Evolutionary conservation across 2,113 vertebrate genomes (phyloP).

Genomic region (Tympanuchus pallidicinctus): DNA sequence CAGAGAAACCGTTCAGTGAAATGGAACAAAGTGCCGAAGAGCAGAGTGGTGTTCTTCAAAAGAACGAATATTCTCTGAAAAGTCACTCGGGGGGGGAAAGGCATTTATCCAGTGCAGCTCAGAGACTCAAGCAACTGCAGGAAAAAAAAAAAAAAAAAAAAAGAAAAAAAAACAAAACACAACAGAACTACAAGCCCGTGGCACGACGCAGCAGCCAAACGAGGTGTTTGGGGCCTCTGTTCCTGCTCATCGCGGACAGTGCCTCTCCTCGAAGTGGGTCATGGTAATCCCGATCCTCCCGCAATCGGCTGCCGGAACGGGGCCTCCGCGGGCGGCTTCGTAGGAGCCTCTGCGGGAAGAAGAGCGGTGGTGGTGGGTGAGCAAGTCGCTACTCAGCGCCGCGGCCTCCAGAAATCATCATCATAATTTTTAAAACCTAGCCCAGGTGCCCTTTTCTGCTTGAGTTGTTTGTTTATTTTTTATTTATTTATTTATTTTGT

Average conservation of each 20-base stretch:
- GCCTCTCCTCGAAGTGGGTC: slow-evolving; percentile 61
- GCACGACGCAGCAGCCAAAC: slow-evolving; percentile 20
- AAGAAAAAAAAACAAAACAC: neutral
- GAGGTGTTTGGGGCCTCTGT: slow-evolving; percentile 45
- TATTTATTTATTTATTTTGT: no score
- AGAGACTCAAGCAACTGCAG: neutral
- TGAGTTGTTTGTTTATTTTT: no score
- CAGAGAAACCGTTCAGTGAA: slow-evolving; percentile 32
- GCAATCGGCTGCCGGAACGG: slow-evolving; percentile 17
- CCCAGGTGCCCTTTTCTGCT: no score
- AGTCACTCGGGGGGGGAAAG: slow-evolving; percentile 9
- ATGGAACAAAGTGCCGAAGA: slow-evolving; percentile 8
- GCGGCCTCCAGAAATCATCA: neutral
- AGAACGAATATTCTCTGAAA: slow-evolving; percentile 27
- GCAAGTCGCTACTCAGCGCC: neutral
- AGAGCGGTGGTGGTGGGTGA: slow-evolving; percentile 57
- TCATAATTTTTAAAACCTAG: no score
- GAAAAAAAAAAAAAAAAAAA: neutral
- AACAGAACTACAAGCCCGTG: neutral
- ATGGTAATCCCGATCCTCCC: slow-evolving; percentile 59
- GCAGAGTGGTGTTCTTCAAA: neutral
- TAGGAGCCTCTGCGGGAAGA: slow-evolving; percentile 71
- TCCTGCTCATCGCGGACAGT: slow-evolving; percentile 32
- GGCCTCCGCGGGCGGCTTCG: slow-evolving; percentile 10
- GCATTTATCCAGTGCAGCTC: slow-evolving; percentile 46